These are phyloP conservation scores for Thermophis baileyi DNA, from an alignment of 2,113 vertebrate genomes.

Conservation along the genomic window DNA sequence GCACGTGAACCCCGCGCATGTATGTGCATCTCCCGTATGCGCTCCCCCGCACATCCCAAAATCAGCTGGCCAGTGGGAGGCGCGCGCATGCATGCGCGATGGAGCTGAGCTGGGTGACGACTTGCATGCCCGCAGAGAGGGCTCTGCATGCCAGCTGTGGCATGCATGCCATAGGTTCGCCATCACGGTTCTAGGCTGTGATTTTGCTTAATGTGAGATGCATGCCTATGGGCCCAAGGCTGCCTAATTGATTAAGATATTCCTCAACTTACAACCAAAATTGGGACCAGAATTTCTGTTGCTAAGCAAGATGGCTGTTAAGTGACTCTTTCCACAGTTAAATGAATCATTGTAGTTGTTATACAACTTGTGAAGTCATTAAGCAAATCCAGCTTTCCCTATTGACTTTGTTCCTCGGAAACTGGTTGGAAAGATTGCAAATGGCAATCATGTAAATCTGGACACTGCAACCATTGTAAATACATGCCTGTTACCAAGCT, in stretches of 20 bases:
- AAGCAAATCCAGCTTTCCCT: background rate
- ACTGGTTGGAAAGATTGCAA: background rate
- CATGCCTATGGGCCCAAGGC: background rate
- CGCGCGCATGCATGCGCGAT: too few relatives aligned
- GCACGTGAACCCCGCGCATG: too few relatives aligned
- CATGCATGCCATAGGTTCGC: too few relatives aligned
- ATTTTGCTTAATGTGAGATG: background rate
- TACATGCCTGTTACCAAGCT: background rate
- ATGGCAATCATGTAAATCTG: background rate
- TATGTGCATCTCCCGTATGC: too few relatives aligned
- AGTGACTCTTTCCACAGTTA: background rate
- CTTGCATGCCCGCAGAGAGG: too few relatives aligned
- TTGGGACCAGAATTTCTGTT: background rate
- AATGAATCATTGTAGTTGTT: background rate
- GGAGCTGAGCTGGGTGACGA: too few relatives aligned
- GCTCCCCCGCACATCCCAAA: too few relatives aligned
- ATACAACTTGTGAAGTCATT: background rate
- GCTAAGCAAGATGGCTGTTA: background rate
- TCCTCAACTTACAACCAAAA: background rate
- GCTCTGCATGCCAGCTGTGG: too few relatives aligned
- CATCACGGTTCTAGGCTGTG: background rate
- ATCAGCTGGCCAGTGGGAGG: too few relatives aligned
- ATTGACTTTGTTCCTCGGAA: background rate
- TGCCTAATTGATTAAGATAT: background rate
- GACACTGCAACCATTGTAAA: background rate